Evolutionary conservation across 2,797 vertebrate genomes (phyloP), one percentile per base, ranked within the genome.

Genomic region (Neosalanx taihuensis): DNA sequence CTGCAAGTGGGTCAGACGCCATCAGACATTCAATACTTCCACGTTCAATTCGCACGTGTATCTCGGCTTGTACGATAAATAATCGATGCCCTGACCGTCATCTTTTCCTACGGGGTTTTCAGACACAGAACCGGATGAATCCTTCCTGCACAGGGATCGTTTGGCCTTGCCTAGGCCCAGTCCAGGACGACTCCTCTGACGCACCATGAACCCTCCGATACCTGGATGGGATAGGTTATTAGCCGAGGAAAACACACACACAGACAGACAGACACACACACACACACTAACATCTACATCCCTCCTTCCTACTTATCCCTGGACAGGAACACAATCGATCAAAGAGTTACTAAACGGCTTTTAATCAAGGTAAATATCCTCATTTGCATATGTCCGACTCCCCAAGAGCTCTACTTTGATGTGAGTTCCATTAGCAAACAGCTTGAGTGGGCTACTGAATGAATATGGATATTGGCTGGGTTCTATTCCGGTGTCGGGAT

Each of bases 201-300:
- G 96, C 59, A 99, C 98, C 98, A 99, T 99, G 87, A 99, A 99
- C 59, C 98, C 98, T 73, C 98, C 98, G 58, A 99, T 99, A 73
- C 98, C 98, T 98, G 87, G 29, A 7, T 73, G 78, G 61, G 67
- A 72, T 33, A 71, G 20, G 64, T 62, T 26, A 35, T 37, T 67
- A 65, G 66, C 30, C 12, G 70, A 74, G 31, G 2, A 46, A 18
- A 73, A 69, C 18, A 26, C 29, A 76, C 17, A 3, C 2, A 49
- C 51, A 13, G 23, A 26, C 23, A 26, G 23, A 26, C 23, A 26
- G 23, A 26, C 23, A 26, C 23, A 26, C 23, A 26, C 23, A 26
- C 56, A n/a, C 17, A 58, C 56, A n/a, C 6, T n/a, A 46, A 12
- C 17, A 51, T 12, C 2, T 18, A 18, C 51, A n/a, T n/a, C 15